phyloP scores from a whole-genome alignment of 1,140 invertebrate genomes.

The Tribolium castaneum region DNA sequence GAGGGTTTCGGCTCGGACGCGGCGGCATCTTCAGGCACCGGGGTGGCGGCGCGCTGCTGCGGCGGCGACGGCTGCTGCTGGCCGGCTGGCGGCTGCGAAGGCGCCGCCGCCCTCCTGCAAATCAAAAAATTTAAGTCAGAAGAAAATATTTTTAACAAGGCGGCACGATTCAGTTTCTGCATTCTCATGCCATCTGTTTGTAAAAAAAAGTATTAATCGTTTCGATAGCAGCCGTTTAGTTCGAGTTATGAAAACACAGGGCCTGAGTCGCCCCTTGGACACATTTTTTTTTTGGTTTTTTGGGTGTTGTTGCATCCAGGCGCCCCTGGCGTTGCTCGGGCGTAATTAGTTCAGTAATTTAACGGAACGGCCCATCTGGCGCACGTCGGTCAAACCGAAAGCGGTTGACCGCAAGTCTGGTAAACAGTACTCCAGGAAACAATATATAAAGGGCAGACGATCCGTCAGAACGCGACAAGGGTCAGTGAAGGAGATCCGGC shows the following conservation, averaged over 20 bases:
- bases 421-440: conserved; percentile 20
- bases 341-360: conserved; percentile 7
- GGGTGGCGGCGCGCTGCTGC: conserved; percentile 27
- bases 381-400: conserved; percentile 24
- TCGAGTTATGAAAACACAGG: too few species aligned
- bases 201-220: too few species aligned
- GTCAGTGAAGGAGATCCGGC: conserved; percentile 33
- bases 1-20: not conserved
- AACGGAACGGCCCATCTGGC: conserved; percentile 16
- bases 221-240: too few species aligned
- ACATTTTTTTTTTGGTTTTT: too few species aligned
- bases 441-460: conserved; percentile 38
- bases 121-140: too few species aligned
- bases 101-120: conserved; percentile 45
- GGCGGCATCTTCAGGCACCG: conserved; percentile 1
- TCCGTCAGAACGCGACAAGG: conserved; percentile 43
- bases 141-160: too few species aligned
- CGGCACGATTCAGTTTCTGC: too few species aligned
- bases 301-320: too few species aligned
- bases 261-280: too few species aligned
- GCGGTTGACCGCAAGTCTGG: conserved; percentile 4
- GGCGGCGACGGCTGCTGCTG: conserved; percentile 10
- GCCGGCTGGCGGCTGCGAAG: conserved; percentile 20
- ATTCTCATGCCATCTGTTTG: too few species aligned
- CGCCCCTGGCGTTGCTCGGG: too few species aligned